Base-by-base conservation (phyloP, 2,113 vertebrate genomes). In the Poecilia latipinna region DNA sequence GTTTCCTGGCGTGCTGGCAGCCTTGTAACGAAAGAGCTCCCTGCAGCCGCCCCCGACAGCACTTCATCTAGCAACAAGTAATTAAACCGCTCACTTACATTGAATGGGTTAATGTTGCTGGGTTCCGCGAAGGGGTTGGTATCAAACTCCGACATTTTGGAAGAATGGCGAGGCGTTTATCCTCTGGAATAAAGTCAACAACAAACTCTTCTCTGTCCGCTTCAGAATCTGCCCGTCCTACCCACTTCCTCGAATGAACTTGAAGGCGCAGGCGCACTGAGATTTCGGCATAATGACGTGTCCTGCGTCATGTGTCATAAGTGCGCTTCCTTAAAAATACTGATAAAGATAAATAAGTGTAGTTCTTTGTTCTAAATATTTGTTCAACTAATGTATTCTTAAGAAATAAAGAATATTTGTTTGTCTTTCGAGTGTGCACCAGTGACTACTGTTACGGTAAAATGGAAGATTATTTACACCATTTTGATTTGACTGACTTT, bases 121-220 rank as follows among this genome's bases (percentile, higher is more conserved):
- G 96, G 89, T 57, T 96, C 95, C 65, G 95, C 96, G 85, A 97
- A 97, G 22, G 96, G 96, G 89, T 97, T 97, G 54, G 72, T 91
- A 54, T 96, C 96, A 91, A 94, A 96, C 51, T 72, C 92, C 75
- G 96, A 96, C 97, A 98, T 98, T 85, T 80, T 90, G 37, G 80
- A 48, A 32, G 3, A 24, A 19, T 29, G 74, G 29, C 67, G 74
- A 63, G 60, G 13, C 26, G 42, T 75, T 31, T 15, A 29, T 78
- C 57, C 70, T 60, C 60, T 70, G 54, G 66, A 28, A 80, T 39
- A 65, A 54, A 81, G 79, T 69, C 65, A 83, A 86, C 84, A 85
- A 70, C 80, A 70, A 74, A 64, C 72, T 80, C 44, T 48, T 48
- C 4, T 48, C 70, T 73, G 68, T 51, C 63, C 63, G 57, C 35